These are phyloP conservation scores for Pherbina coryleti DNA, from an alignment of 2,888 invertebrate species.

Conservation along the genomic window DNA sequence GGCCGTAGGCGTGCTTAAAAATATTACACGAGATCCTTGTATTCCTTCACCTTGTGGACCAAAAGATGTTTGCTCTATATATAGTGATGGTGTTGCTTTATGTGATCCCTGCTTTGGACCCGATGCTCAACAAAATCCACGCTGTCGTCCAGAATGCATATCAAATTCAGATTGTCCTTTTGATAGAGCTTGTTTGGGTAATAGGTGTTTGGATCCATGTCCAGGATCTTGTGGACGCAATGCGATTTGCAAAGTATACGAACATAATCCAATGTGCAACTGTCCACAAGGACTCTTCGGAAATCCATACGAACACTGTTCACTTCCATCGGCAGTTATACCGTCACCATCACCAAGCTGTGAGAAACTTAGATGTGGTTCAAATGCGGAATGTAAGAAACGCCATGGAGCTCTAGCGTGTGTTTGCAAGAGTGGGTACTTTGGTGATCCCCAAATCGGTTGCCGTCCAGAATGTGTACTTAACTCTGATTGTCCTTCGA, in stretches of 20 bases:
- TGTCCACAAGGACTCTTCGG: slow-evolving; percentile 79
- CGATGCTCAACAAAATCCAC: slow-evolving; percentile 77
- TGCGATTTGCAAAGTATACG: slow-evolving; percentile 78
- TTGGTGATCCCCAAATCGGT: slow-evolving; percentile 83
- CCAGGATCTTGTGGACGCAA: slow-evolving; percentile 84
- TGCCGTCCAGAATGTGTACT: slow-evolving; percentile 86
- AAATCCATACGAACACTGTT: slow-evolving; percentile 84
- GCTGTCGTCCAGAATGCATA: slow-evolving; percentile 86
- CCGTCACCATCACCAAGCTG: slow-evolving; percentile 72
- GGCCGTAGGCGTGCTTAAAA: slow-evolving; percentile 72
- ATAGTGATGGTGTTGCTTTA: slow-evolving; percentile 81
- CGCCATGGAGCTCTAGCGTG: slow-evolving; percentile 77
- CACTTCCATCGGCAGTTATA: slow-evolving; percentile 70
- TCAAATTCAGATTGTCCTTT: slow-evolving; percentile 85
- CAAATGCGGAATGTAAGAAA: slow-evolving; percentile 80
- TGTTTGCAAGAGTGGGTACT: slow-evolving; percentile 80
- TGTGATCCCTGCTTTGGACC: slow-evolving; percentile 83
- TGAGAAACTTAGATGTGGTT: slow-evolving; percentile 79
- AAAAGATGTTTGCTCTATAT: slow-evolving; percentile 77
- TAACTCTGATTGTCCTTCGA: slow-evolving; percentile 81
- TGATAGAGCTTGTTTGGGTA: slow-evolving; percentile 80
- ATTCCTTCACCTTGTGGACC: slow-evolving; percentile 83
- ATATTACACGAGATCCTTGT: slow-evolving; percentile 78
- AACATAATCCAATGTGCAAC: slow-evolving; percentile 80
- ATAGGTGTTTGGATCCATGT: slow-evolving; percentile 83